Percentiles rank a stretch among this genome's conserved stretches.
Evolutionary conservation across 2,113 vertebrate genomes (phyloP).

Genomic region (Artemisiospiza belli): DNA sequence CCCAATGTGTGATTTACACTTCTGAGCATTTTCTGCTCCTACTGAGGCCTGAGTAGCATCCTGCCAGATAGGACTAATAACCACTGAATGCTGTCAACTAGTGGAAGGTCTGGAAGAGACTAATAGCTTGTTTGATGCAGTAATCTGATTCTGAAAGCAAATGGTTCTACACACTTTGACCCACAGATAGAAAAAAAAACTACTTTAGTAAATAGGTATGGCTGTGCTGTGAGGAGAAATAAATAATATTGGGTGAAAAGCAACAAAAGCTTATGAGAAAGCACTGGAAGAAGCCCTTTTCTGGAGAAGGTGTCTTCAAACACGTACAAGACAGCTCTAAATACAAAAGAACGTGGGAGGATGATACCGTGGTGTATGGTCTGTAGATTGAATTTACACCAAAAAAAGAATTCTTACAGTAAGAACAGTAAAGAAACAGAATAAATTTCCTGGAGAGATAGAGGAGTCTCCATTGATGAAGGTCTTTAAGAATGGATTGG

Average conservation of each 20-base stretch:
- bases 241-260: neutral
- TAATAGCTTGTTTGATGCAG: constrained; percentile 29
- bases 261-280: neutral
- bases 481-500: neutral
- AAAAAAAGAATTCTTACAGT: neutral
- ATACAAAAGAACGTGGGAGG: neutral
- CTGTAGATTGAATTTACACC: neutral
- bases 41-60: neutral
- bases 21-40: neutral
- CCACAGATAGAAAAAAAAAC: neutral
- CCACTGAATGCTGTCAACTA: neutral
- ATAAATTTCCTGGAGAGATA: neutral
- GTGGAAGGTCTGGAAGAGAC: constrained; percentile 12
- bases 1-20: neutral
- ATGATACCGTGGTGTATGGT: neutral
- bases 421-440: neutral
- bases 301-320: neutral
- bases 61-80: neutral
- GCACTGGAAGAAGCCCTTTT: neutral
- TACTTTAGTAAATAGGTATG: neutral
- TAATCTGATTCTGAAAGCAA: constrained; percentile 40
- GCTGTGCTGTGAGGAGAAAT: neutral
- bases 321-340: neutral
- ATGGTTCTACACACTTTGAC: neutral
- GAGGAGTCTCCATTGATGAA: neutral